Evolutionary conservation across 2,113 vertebrate species (phyloP).

Genomic region (Zapornia atra): DNA sequence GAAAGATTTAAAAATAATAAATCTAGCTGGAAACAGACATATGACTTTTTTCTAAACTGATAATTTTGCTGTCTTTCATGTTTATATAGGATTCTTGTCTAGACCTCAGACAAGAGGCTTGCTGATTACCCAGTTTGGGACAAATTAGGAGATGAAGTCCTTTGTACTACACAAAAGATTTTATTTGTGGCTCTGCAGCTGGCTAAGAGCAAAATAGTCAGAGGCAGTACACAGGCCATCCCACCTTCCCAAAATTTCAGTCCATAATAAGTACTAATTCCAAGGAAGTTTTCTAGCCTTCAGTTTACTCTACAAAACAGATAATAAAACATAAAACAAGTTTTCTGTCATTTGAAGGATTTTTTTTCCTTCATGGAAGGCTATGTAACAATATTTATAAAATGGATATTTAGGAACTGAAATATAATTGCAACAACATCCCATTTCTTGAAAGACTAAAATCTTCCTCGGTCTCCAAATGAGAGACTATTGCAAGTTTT

Average conservation of each 20-base stretch:
- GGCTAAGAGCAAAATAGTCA: background rate
- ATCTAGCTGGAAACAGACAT: background rate
- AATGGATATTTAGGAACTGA: background rate
- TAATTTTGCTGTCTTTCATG: slow-evolving; percentile 11
- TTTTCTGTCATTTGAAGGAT: background rate
- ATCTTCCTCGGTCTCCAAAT: background rate
- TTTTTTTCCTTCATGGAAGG: background rate
- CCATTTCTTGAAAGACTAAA: background rate
- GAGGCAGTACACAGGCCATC: background rate
- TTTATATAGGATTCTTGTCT: slow-evolving; percentile 11
- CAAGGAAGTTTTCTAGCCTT: background rate
- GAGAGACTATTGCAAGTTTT: background rate
- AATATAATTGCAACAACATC: background rate
- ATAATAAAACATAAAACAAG: background rate
- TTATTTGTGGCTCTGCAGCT: background rate
- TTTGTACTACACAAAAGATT: background rate
- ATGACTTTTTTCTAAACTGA: background rate
- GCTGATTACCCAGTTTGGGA: background rate
- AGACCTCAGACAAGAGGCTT: slow-evolving; percentile 24
- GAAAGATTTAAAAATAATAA: background rate
- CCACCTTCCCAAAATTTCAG: background rate
- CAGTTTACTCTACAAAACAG: background rate
- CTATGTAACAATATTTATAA: background rate
- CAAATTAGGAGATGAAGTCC: slow-evolving; percentile 4
- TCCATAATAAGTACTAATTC: background rate